These are phyloP conservation scores for Xenopus petersii DNA, from an alignment of 2,797 vertebrate species.

Conservation along the genomic window DNA sequence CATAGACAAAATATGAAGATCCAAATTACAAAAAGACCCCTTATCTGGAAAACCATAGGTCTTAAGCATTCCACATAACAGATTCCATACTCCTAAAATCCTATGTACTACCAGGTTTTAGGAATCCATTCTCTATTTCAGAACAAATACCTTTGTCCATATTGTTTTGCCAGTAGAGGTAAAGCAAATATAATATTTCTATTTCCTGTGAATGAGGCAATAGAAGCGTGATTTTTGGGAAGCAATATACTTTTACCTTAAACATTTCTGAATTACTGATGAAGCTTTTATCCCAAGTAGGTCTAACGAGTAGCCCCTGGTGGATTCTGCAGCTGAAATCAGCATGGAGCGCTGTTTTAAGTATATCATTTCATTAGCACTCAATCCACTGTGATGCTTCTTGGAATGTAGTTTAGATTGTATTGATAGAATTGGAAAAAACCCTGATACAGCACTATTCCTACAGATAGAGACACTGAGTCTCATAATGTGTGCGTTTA, in stretches of 20 bases:
- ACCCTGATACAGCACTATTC: slow-evolving; percentile 43
- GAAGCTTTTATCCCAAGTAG: slow-evolving; percentile 43
- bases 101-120: no score
- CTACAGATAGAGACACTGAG: slow-evolving; percentile 39
- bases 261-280: slow-evolving; percentile 32
- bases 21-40: no score
- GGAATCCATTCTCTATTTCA: no score
- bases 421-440: slow-evolving; percentile 45
- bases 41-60: no score
- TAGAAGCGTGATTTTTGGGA: slow-evolving; percentile 30
- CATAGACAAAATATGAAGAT: no score
- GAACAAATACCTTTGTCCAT: no score
- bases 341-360: slow-evolving; percentile 36
- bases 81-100: no score
- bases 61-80: no score
- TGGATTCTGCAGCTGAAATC: slow-evolving; percentile 40
- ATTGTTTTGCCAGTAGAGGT: not conserved
- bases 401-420: slow-evolving; percentile 42
- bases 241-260: slow-evolving; percentile 26
- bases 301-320: slow-evolving; percentile 23
- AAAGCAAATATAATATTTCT: not conserved
- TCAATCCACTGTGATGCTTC: slow-evolving; percentile 44
- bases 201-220: not conserved
- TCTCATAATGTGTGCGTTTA: slow-evolving; percentile 31
- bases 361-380: slow-evolving; percentile 45